These are phyloP conservation scores for Odontothrips loti DNA, from an alignment of 2,888 invertebrate genomes.

Conservation along the genomic window DNA sequence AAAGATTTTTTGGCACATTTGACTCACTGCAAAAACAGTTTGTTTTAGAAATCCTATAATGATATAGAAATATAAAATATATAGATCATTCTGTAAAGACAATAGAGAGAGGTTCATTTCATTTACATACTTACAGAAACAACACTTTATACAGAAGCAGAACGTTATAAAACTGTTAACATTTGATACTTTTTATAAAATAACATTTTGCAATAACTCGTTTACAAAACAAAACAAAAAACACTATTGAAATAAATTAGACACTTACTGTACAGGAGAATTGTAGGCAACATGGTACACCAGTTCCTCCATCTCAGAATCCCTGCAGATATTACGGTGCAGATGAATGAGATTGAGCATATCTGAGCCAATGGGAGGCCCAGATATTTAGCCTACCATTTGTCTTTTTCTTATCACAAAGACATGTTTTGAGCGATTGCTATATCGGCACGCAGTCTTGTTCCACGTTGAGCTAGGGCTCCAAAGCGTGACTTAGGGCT, in stretches of 20 bases:
- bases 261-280: conserved; percentile 22
- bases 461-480: conserved; percentile 19
- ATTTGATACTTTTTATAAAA: conserved; percentile 19
- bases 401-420: conserved; percentile 24
- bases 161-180: conserved; percentile 20
- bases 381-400: background rate
- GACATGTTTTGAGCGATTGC: conserved; percentile 16
- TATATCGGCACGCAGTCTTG: conserved; percentile 18
- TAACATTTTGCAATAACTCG: conserved; percentile 27
- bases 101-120: conserved; percentile 6
- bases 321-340: conserved; percentile 1
- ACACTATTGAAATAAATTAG: conserved; percentile 23
- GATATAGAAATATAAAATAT: conserved; percentile 19
- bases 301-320: conserved; percentile 8
- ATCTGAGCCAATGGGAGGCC: background rate
- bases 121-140: conserved; percentile 22
- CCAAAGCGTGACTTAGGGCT: conserved; percentile 24
- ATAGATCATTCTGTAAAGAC: conserved; percentile 23
- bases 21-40: conserved; percentile 21
- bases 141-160: conserved; percentile 20
- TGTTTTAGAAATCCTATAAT: conserved; percentile 23
- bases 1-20: conserved; percentile 25
- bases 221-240: conserved; percentile 21
- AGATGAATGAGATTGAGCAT: conserved; percentile 14
- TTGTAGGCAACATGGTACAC: conserved; percentile 16